These are phyloP conservation scores for Platichthys flesus DNA, from an alignment of 2,113 vertebrate genomes.

Conservation along the genomic window DNA sequence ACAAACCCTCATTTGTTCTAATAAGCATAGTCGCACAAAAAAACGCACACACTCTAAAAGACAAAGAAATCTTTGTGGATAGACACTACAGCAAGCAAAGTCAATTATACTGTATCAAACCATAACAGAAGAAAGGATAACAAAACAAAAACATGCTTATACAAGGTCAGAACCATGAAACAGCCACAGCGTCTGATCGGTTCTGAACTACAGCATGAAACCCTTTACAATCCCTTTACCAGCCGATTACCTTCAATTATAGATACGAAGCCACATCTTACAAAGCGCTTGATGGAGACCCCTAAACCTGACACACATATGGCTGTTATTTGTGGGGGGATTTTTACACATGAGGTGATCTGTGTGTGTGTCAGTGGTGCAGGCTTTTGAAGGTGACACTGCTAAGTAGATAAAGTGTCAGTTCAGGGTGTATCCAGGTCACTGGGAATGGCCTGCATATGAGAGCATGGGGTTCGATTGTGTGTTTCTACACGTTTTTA, in stretches of 20 bases:
- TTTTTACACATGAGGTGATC: slow-evolving; percentile 43
- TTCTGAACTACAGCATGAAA: slow-evolving; percentile 51
- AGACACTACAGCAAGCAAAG: slow-evolving; percentile 41
- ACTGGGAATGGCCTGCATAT: slow-evolving; percentile 41
- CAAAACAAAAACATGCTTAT: slow-evolving; percentile 16
- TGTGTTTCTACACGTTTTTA: neutral
- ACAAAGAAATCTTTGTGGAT: slow-evolving; percentile 44
- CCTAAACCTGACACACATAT: slow-evolving; percentile 63
- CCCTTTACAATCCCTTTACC: slow-evolving; percentile 74
- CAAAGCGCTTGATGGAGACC: slow-evolving; percentile 54
- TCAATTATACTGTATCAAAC: slow-evolving; percentile 65
- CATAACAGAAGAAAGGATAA: slow-evolving; percentile 44
- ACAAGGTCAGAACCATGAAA: slow-evolving; percentile 69
- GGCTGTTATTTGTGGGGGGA: slow-evolving; percentile 51
- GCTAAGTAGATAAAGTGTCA: slow-evolving; percentile 77
- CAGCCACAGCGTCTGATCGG: slow-evolving; percentile 61
- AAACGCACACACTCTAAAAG: neutral
- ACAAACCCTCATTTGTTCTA: slow-evolving; percentile 16
- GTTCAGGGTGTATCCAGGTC: slow-evolving; percentile 72
- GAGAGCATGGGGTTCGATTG: neutral
- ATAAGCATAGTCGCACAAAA: neutral
- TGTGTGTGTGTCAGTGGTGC: slow-evolving; percentile 45
- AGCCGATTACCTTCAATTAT: slow-evolving; percentile 73
- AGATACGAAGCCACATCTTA: slow-evolving; percentile 64
- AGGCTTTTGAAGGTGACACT: slow-evolving; percentile 78